Conservation (phyloP, 2,888 invertebrate genomes). For the Ischnus inquisitorius region DNA sequence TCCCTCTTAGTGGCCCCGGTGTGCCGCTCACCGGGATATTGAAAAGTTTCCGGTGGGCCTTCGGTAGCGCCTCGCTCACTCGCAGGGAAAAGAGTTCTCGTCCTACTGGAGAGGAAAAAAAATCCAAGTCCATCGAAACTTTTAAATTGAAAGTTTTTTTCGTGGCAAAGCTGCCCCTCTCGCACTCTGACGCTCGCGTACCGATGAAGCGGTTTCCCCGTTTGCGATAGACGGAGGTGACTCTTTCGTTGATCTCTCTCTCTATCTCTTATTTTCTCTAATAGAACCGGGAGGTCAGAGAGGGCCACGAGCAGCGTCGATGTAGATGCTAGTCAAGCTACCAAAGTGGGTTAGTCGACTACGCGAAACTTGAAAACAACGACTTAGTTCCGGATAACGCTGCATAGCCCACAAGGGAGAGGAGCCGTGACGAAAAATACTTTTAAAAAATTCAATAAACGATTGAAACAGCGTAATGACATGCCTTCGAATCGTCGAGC, state of each 20-base stretch:
- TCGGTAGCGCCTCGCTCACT: slow-evolving; percentile 11
- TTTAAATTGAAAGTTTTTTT: slow-evolving; percentile 65
- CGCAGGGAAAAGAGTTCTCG: slow-evolving; percentile 33
- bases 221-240: slow-evolving; percentile 21
- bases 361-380: slow-evolving; percentile 45
- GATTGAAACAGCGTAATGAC: background rate
- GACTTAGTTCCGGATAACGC: background rate
- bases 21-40: slow-evolving; percentile 54
- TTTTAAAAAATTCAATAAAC: slow-evolving; percentile 28
- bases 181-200: slow-evolving; percentile 16
- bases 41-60: slow-evolving; percentile 63
- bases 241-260: background rate
- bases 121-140: slow-evolving; percentile 65
- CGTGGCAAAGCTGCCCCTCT: slow-evolving; percentile 16
- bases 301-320: background rate
- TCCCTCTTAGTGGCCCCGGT: slow-evolving; percentile 47
- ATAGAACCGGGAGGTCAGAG: slow-evolving; percentile 27
- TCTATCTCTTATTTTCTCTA: slow-evolving; percentile 10
- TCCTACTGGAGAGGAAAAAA: slow-evolving; percentile 42
- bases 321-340: slow-evolving; percentile 7
- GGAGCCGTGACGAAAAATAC: background rate
- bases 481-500: background rate
- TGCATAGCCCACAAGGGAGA: background rate
- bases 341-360: slow-evolving; percentile 53
- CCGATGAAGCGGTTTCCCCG: slow-evolving; percentile 1